phyloP scores from a whole-genome alignment of 2,113 vertebrate genomes.

The Astatotilapia flaviijosephi region DNA sequence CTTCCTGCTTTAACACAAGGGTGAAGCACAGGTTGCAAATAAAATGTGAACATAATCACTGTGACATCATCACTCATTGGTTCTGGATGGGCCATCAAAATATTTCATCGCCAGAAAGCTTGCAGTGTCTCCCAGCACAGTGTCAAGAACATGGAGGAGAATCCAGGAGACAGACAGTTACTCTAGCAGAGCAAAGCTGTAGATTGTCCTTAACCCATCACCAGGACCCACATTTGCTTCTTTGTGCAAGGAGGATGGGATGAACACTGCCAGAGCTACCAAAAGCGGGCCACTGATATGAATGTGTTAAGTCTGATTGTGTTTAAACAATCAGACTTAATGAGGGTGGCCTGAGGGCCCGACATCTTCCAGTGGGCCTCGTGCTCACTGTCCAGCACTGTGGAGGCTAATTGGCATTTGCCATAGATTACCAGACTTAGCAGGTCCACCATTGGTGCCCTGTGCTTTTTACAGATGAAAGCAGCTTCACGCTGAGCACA shows the following conservation, averaged over 20 bases:
- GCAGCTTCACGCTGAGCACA: background rate
- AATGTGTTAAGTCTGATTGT: background rate
- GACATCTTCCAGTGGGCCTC: fast-evolving
- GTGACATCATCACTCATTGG: background rate
- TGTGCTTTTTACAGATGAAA: background rate
- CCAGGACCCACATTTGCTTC: fast-evolving
- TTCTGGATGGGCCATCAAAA: background rate
- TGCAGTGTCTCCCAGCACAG: fast-evolving
- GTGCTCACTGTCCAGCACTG: background rate
- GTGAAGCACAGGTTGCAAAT: background rate
- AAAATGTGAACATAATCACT: background rate
- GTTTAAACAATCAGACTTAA: background rate
- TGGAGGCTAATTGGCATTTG: background rate
- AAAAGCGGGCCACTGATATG: fast-evolving
- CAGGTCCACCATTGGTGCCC: background rate
- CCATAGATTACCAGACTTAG: background rate
- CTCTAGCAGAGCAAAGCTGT: background rate
- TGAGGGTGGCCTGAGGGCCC: background rate
- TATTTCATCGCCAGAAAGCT: background rate
- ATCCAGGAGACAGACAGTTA: fast-evolving
- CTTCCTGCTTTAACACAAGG: background rate
- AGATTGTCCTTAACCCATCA: background rate
- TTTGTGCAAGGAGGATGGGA: background rate
- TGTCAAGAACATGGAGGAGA: background rate
- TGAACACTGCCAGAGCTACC: background rate